Base-by-base conservation (phyloP, 2,113 vertebrate species). In the Sorex araneus region DNA sequence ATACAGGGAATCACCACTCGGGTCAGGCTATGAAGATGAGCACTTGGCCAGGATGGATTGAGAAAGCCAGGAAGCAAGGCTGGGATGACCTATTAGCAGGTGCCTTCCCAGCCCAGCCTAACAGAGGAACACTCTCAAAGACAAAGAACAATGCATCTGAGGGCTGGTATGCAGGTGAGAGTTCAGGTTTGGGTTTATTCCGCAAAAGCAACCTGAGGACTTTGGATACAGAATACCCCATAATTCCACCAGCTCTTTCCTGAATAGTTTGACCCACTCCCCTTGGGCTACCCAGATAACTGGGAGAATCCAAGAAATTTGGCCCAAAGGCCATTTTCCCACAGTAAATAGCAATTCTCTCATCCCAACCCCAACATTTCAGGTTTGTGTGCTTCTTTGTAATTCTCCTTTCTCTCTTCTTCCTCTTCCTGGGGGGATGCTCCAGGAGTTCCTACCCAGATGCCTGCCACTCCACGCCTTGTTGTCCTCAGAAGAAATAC, bases 401-500 rank as follows among this genome's bases (percentile, higher is more conserved):
- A 50, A 32, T 80, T 32, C n/a, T 60, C 32, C 27, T 30, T 80
- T 57, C 60, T 34, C 32, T 87, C 70, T n/a, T 93, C 34, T 25
- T 92, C 94, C 91, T 84, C 45, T 92, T 96, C 16, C 82, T 94
- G 85, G 71, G 19, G 90, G 92, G 79, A 40, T 79, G n/a, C 95
- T 96, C 92, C 95, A 90, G 75, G 80, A 97, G 90, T 87, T 89
- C 0, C 1, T 57, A 81, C 60, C 82, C 71, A 92, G 92, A 89
- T 76, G 93, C 92, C 88, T 94, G 90, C 95, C 94, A 96, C 89
- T 95, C 90, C 0, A 15, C 3, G 96, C 95, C 97, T 98, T 96
- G 96, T 97, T 98, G 96, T 98, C 94, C 91, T 97, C 96, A 89
- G 84, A 97, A 98, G 96, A 98, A 97, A 98, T 98, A 98, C 82